Conservation (phyloP, 2,888 invertebrate genomes). For the Callyntrura sp. region DNA sequence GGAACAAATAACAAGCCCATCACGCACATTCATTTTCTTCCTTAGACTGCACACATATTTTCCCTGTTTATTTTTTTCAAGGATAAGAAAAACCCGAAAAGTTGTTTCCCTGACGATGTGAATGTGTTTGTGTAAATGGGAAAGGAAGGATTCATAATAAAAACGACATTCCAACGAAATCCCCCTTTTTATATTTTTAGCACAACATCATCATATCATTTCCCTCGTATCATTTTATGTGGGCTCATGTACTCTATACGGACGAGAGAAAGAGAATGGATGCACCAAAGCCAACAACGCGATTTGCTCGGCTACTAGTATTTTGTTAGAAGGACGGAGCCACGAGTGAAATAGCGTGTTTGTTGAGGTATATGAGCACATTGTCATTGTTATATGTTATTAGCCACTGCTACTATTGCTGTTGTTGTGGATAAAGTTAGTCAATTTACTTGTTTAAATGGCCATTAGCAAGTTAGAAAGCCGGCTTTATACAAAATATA, state of each 20-base stretch:
- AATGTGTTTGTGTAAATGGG: neutral
- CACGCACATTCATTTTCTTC: slow-evolving; percentile 39
- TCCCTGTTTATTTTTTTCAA: slow-evolving; percentile 10
- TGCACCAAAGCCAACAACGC: neutral
- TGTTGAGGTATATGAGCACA: slow-evolving; percentile 19
- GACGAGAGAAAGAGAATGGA: neutral
- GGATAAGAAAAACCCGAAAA: neutral
- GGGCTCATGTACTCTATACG: no score
- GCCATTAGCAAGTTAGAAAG: slow-evolving; percentile 68
- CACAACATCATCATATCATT: slow-evolving; percentile 49
- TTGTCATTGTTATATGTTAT: slow-evolving; percentile 1
- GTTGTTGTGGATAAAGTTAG: slow-evolving; percentile 62
- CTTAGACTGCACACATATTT: slow-evolving; percentile 24
- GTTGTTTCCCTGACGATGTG: neutral
- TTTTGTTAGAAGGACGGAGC: slow-evolving; percentile 16
- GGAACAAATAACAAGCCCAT: slow-evolving; percentile 55
- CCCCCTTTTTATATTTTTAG: slow-evolving; percentile 71
- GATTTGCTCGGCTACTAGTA: slow-evolving; percentile 6
- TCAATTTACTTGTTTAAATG: slow-evolving; percentile 76
- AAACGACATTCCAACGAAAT: slow-evolving; percentile 66
- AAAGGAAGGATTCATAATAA: slow-evolving; percentile 22
- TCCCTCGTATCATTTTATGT: slow-evolving; percentile 13
- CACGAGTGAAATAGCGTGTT: neutral
- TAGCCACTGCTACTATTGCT: slow-evolving; percentile 2
- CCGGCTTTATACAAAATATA: neutral